These are phyloP conservation scores for Torymus texanus DNA, from an alignment of 2,888 invertebrate genomes.

Conservation along the genomic window DNA sequence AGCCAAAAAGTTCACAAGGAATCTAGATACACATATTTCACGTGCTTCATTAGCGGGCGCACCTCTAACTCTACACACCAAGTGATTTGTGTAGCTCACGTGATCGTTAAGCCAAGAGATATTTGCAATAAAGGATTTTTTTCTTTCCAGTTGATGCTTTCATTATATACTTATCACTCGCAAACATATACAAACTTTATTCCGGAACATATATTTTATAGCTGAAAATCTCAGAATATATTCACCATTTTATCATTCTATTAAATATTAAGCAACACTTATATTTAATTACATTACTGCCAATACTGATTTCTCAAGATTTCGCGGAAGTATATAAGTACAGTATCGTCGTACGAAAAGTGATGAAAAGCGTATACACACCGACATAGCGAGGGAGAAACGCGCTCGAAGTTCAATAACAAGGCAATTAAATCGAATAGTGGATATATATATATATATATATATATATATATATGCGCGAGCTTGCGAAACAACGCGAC, in stretches of 20 bases:
- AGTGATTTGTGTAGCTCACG: neutral
- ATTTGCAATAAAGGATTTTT: slow-evolving; percentile 4
- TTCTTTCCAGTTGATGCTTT: neutral
- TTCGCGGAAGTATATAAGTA: too few species aligned
- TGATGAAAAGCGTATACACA: neutral
- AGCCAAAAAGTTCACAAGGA: neutral
- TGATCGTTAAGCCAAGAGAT: slow-evolving; percentile 23
- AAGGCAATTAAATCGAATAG: neutral
- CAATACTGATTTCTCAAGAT: too few species aligned
- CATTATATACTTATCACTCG: too few species aligned
- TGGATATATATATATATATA: neutral
- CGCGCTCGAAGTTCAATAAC: neutral
- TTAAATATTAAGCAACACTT: too few species aligned
- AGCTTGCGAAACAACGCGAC: neutral
- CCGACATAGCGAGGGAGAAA: neutral
- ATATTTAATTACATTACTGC: too few species aligned
- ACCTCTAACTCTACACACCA: neutral
- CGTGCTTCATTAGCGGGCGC: slow-evolving; percentile 21
- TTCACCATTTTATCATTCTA: too few species aligned
- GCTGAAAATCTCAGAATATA: too few species aligned
- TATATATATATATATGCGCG: neutral
- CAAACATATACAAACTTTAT: too few species aligned
- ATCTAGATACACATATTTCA: slow-evolving; percentile 8
- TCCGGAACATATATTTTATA: too few species aligned
- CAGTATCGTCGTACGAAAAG: too few species aligned